Evolutionary conservation across 2,888 invertebrate genomes (phyloP), one percentile per base, ranked within the genome.

Genomic region (Amphimallon solstitiale): DNA sequence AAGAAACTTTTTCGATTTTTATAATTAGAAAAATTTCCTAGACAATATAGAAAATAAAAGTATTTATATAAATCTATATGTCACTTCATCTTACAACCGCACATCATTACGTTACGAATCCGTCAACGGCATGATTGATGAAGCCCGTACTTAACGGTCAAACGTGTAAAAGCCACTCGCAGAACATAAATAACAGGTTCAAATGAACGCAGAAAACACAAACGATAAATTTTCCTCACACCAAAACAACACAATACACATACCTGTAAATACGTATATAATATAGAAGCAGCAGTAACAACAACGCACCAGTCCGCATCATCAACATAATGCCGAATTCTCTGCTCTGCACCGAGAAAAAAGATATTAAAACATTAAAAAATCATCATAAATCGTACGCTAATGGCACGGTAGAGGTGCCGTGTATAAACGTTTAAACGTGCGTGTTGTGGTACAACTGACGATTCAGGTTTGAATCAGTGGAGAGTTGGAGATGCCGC

Each of bases 101-200:
- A 29, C 29, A 3, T 29, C 29, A 29, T 29, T 29, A 29, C 29
- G 29, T 5, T 29, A 29, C 9, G 29, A 29, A 29, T 29, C 29
- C 9, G 5, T 29, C 29, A 29, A 29, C 29, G 5, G 6, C 0
- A 17, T 51, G 49, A 51, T 51, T 51, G 49, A 51, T 51, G 49
- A 34, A 34, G 9, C 14, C 49, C 34, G 34, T 21, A 29, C 34
- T 35, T 29, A 34, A 34, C 29, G 21, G 12, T 21, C 48, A 48
- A 48, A 48, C 48, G 37, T 9, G 29, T 23, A 40, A 40, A 19
- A 40, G 56, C 12, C 40, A 29, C 43, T 56, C 29, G 56, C 56
- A 19, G 14, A 14, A 40, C 56, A 29, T 43, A 56, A 56, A 56
- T 56, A 56, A 56, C 56, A 43, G 56, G 43, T 56, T 43, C 43